Base-by-base conservation (phyloP, 1,140 invertebrate genomes). In the Drosophila serrata region DNA sequence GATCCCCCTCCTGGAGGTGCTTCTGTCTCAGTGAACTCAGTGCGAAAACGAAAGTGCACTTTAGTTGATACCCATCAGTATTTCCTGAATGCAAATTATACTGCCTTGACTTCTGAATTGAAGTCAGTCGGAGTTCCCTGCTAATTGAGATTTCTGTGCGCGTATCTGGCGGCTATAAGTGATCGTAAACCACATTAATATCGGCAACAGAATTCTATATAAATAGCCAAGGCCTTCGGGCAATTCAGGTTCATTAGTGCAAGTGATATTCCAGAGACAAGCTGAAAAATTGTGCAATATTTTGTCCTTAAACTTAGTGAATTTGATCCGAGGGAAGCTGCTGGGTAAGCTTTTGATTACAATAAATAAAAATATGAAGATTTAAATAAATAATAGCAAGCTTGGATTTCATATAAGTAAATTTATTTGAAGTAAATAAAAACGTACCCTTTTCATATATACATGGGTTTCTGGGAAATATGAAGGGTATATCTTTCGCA, bases 41-140 rank as follows among this genome's bases (percentile, higher is more conserved):
- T 31, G 59, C 35, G 57, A 64, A 65, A 74, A 29, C 49, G 79
- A 81, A 72, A 69, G 58, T 81, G 51, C 56, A 69, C 42, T 37
- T 37, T 17, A 42, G 15, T n/a, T 24, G 56, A 74, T 61, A 12
- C 33, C 35, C 35, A 72, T 70, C 22, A 19, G 35, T 6, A 43
- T 39, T 75, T 65, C 51, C 73, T 65, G 45, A 40, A 56, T 75
- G 72, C 51, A 37, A 49, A 75, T 27, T 24, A 4, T 6, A 40
- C 3, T 35, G 46, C 48, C 51, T 58, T 75, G 51, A 51, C 42
- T 58, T 65, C 13, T 53, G 51, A 58, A 2, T 33, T 12, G 11
- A 33, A 33, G n/a, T 64, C 43, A 17, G 17, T 15, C 17, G 11
- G 19, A 37, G 19, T 35, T 15, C 12, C 17, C 31, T 12, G 39